Conservation (phyloP, 2,888 invertebrate genomes). For the Eilema griseolum region DNA sequence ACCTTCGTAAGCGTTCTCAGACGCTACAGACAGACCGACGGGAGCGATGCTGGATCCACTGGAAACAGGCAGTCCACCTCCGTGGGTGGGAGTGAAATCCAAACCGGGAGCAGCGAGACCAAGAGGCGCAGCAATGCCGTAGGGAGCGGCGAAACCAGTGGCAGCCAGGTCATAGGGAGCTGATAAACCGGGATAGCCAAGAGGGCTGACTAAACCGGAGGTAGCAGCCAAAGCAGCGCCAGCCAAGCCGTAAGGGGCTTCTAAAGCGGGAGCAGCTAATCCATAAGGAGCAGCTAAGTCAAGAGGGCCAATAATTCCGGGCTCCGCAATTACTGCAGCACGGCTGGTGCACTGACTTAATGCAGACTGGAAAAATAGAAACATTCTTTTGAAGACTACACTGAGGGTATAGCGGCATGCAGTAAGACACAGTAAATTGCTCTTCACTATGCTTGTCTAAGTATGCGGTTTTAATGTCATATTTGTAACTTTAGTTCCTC, state of each 20-base stretch:
- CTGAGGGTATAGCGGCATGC: too few relatives aligned
- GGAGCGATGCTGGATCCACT: constrained; percentile 52
- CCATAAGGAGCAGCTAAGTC: background rate
- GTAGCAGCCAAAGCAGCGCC: background rate
- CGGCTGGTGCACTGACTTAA: constrained; percentile 7
- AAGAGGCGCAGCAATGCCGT: background rate
- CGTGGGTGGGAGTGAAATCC: constrained; percentile 49
- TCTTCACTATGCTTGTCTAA: too few relatives aligned
- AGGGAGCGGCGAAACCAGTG: background rate
- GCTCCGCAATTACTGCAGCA: background rate
- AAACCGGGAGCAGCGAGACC: constrained; percentile 28
- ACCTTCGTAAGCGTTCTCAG: constrained; percentile 63
- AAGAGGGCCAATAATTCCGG: background rate
- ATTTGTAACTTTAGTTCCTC: too few relatives aligned
- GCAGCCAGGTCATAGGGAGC: constrained; percentile 3
- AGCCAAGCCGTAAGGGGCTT: background rate
- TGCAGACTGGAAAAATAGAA: constrained; percentile 7
- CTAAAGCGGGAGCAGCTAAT: background rate
- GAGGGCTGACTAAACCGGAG: background rate
- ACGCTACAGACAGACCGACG: constrained; percentile 52
- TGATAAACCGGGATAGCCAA: background rate
- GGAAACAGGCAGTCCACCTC: constrained; percentile 41
- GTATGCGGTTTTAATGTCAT: too few relatives aligned
- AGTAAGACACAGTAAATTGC: too few relatives aligned
- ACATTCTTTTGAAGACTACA: background rate